Base-by-base conservation (phyloP, 2,888 invertebrate genomes). In the Margaritifera margaritifera region DNA sequence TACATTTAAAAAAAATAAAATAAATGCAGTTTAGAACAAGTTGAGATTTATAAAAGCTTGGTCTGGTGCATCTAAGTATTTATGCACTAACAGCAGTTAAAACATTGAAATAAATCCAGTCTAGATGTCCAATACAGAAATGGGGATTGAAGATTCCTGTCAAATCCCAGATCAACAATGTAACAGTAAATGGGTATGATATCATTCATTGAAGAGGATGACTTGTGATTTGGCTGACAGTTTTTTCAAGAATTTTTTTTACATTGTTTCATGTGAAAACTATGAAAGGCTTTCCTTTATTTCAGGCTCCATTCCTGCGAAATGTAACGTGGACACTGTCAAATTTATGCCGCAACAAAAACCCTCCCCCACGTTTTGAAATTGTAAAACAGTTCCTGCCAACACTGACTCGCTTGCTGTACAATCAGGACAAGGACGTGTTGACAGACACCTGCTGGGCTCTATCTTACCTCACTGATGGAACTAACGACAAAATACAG, bases 301-400 rank as follows among this genome's bases (percentile, higher is more conserved):
- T 72, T 31, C 80, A 88, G 87, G 77, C 91, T 31, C 79, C 93
- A 90, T 84, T 94, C 92, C 91, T 94, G 61, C 92, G 96, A 22
- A 98, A 98, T 81, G 94, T 95, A 22, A 95, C 96, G 0, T 98
- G 98, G 98, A 93, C 96, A 6, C 92, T 97, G 82, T 97, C 97
- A 59, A 98, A 98, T 90, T 91, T 98, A 78, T 98, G 97, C 90
- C 93, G 98, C 62, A 96, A 97, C 90, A 98, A 98, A 89, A 96
- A 95, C 89, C 98, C 98, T 0, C 92, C 95, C 52, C 97, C 97
- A 31, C 92, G 94, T 24, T 95, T 96, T 83, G 93, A 94, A 0
- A 90, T 92, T 55, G 94, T 97, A 0, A 92, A 93, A 66, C 92
- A 93, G 1, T 94, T 95, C 58, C 87, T 98, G 72, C 95, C 96